phyloP scores from a whole-genome alignment of 2,113 vertebrate genomes.

The Budorcas taxicolor region DNA sequence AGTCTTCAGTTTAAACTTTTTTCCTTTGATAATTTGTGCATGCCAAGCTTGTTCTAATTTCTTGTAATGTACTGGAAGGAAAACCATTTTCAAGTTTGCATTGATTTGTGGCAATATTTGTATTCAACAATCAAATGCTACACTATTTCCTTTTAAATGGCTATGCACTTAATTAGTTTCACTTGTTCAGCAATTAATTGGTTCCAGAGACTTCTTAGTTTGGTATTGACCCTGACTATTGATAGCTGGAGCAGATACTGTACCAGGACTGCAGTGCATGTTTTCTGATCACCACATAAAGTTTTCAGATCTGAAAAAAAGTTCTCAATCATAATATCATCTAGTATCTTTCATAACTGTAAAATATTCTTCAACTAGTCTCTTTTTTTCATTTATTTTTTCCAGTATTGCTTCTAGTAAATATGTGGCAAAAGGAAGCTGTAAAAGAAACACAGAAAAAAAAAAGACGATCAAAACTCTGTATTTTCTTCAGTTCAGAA shows the following conservation, averaged over 20 bases:
- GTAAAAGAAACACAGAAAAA: slow-evolving; percentile 78
- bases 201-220: slow-evolving; percentile 61
- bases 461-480: slow-evolving; percentile 69
- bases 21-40: background rate
- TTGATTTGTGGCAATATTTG: slow-evolving; percentile 72
- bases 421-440: slow-evolving; percentile 90
- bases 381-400: slow-evolving; percentile 94
- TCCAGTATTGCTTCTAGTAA: slow-evolving; percentile 88
- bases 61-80: slow-evolving; percentile 57
- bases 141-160: slow-evolving; percentile 60
- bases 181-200: slow-evolving; percentile 75
- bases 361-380: slow-evolving; percentile 89
- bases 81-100: slow-evolving; percentile 69
- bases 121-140: slow-evolving; percentile 70
- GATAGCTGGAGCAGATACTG: slow-evolving; percentile 52
- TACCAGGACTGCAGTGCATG: slow-evolving; percentile 9
- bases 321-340: slow-evolving; percentile 55
- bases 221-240: slow-evolving; percentile 66
- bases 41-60: slow-evolving; percentile 24
- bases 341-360: slow-evolving; percentile 81
- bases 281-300: slow-evolving; percentile 50
- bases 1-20: background rate
- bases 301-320: slow-evolving; percentile 18
- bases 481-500: slow-evolving; percentile 70
- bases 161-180: slow-evolving; percentile 67